phyloP scores from a whole-genome alignment of 2,888 invertebrate species.

The Caenorhabditis uteleia region DNA sequence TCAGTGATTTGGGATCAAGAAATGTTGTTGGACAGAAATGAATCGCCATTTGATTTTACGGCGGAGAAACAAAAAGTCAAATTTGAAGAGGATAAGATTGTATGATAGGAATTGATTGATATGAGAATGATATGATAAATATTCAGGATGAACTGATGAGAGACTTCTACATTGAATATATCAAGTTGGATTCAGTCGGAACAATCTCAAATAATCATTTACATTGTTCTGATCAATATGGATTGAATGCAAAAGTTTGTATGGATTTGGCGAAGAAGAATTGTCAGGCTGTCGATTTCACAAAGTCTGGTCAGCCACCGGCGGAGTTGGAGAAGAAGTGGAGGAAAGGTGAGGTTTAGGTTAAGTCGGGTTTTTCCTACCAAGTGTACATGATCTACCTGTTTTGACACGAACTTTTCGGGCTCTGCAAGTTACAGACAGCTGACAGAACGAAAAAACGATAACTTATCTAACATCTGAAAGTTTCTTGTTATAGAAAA shows the following conservation, averaged over 20 bases:
- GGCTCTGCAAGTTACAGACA: too few species aligned
- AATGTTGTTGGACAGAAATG: conserved; percentile 66
- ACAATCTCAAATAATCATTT: conserved; percentile 69
- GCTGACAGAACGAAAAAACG: too few species aligned
- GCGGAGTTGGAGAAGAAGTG: conserved; percentile 33
- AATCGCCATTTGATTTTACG: conserved; percentile 63
- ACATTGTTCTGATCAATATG: conserved; percentile 68
- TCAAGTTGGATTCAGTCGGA: conserved; percentile 69
- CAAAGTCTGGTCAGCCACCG: conserved; percentile 49
- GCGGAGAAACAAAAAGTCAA: conserved; percentile 31
- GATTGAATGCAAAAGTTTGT: conserved; percentile 60
- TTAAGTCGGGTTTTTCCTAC: too few species aligned
- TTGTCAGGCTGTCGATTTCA: conserved; percentile 68
- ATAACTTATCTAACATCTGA: too few species aligned
- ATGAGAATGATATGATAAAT: not conserved
- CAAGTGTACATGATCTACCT: too few species aligned
- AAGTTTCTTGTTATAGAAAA: too few species aligned
- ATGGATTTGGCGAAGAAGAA: conserved; percentile 63
- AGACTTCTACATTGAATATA: conserved; percentile 69
- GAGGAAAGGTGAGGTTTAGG: conserved; percentile 27
- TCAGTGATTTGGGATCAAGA: conserved; percentile 70
- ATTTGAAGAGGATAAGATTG: conserved; percentile 34
- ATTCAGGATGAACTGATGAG: conserved; percentile 53
- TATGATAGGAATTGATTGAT: conserved; percentile 5
- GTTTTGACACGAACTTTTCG: too few species aligned